phyloP scores from a whole-genome alignment of 1,140 invertebrate species.

The Drosophila sp. region DNA sequence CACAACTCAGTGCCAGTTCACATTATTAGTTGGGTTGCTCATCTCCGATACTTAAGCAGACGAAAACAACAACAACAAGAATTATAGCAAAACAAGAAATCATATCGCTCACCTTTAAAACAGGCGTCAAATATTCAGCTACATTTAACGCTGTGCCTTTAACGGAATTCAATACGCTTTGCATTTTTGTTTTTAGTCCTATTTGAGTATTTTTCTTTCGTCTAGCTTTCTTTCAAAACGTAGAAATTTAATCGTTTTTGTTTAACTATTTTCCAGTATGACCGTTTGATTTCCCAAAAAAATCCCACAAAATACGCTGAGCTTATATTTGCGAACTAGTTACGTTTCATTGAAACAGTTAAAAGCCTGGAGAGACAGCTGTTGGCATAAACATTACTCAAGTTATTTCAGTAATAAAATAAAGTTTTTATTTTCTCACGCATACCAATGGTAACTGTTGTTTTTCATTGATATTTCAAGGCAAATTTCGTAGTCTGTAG shows the following conservation, averaged over 20 bases:
- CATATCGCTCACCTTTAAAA: constrained; percentile 90
- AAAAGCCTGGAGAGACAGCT: too few relatives aligned
- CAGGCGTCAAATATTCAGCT: constrained; percentile 97
- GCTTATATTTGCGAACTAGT: background rate
- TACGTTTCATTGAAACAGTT: too few relatives aligned
- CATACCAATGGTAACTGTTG: too few relatives aligned
- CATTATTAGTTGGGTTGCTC: constrained; percentile 1
- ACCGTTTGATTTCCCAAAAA: background rate
- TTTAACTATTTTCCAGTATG: constrained; percentile 40
- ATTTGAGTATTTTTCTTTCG: constrained; percentile 50
- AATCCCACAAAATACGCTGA: background rate
- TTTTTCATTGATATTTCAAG: too few relatives aligned
- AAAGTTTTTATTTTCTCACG: too few relatives aligned
- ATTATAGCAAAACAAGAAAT: background rate
- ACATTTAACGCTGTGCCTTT: constrained; percentile 97
- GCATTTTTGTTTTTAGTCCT: constrained; percentile 87
- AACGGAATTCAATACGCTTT: constrained; percentile 96
- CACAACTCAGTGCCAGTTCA: background rate
- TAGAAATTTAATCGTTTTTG: constrained; percentile 27
- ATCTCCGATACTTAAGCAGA: constrained; percentile 11
- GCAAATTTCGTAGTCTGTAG: too few relatives aligned
- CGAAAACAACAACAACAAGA: constrained; percentile 8
- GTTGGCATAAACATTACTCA: too few relatives aligned
- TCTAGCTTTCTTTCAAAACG: constrained; percentile 36
- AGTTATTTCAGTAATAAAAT: too few relatives aligned